Conservation (phyloP, 2,113 vertebrate genomes). For the Notothenia rossii region DNA sequence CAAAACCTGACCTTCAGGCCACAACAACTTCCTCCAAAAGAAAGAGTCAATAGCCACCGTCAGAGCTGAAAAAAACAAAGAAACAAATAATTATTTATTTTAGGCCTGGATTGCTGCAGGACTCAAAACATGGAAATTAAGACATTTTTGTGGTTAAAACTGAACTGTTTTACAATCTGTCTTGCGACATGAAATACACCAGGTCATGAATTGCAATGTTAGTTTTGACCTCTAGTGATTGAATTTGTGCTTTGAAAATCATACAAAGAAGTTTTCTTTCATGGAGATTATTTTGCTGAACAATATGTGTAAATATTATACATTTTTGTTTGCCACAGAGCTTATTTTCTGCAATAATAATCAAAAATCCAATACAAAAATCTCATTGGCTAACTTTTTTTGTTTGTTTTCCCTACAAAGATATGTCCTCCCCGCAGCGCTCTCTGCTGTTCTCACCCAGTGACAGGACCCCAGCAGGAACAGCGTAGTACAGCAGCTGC, state of each 20-base stretch:
- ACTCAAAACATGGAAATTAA: not conserved
- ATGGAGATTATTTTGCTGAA: too few relatives aligned
- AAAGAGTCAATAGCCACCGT: conserved; percentile 91
- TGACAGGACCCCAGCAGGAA: conserved; percentile 89
- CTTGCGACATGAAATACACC: too few relatives aligned
- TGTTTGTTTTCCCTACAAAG: not conserved
- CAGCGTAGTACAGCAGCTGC: conserved; percentile 83
- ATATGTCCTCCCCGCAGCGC: not conserved
- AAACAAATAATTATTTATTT: too few relatives aligned
- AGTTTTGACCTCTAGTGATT: too few relatives aligned
- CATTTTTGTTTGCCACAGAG: not conserved
- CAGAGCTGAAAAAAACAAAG: conserved; percentile 81
- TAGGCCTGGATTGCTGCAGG: not conserved
- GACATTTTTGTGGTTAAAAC: not conserved
- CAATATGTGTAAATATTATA: too few relatives aligned
- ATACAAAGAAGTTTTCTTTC: too few relatives aligned
- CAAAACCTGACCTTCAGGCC: conserved; percentile 96
- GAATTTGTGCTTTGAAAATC: too few relatives aligned
- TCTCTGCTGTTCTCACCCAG: conserved; percentile 84
- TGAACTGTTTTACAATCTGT: too few relatives aligned
- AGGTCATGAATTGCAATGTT: too few relatives aligned
- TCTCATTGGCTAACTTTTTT: too few relatives aligned
- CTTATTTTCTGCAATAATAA: not conserved
- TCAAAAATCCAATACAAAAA: not conserved
- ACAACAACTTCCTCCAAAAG: conserved; percentile 91